These are phyloP conservation scores for Otis tarda DNA, from an alignment of 2,113 vertebrate species.

Conservation along the genomic window DNA sequence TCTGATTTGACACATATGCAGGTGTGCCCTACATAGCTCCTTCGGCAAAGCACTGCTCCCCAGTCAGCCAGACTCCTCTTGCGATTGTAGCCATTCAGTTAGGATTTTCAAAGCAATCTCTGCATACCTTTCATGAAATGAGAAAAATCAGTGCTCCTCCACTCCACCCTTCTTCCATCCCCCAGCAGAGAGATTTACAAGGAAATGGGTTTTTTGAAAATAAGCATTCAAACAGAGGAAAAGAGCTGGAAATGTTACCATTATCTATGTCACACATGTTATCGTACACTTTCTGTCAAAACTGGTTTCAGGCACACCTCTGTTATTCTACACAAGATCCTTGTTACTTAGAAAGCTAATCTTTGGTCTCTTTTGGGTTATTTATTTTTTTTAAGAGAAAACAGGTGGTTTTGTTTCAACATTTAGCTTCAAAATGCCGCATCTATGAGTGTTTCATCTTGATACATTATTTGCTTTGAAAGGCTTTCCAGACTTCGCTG, in stretches of 20 bases:
- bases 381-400: not conserved
- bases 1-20: not conserved
- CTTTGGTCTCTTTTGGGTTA: not conserved
- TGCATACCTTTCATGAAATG: not conserved
- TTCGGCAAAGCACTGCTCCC: not conserved
- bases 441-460: not conserved
- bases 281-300: rapidly evolving
- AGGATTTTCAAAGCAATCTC: not conserved
- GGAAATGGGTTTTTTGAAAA: not conserved
- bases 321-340: rapidly evolving
- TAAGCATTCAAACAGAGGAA: not conserved
- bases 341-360: not conserved
- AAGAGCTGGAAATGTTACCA: not conserved
- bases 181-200: not conserved
- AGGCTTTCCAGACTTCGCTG: not conserved
- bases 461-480: not conserved
- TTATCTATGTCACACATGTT: not conserved
- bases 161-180: not conserved
- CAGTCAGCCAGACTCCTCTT: not conserved
- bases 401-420: not conserved
- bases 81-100: not conserved
- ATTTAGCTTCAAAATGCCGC: not conserved
- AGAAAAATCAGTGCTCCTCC: not conserved
- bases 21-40: not conserved
- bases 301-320: not conserved